Evolutionary conservation across 2,797 vertebrate species (phyloP).

Genomic region (Monodelphis domestica): DNA sequence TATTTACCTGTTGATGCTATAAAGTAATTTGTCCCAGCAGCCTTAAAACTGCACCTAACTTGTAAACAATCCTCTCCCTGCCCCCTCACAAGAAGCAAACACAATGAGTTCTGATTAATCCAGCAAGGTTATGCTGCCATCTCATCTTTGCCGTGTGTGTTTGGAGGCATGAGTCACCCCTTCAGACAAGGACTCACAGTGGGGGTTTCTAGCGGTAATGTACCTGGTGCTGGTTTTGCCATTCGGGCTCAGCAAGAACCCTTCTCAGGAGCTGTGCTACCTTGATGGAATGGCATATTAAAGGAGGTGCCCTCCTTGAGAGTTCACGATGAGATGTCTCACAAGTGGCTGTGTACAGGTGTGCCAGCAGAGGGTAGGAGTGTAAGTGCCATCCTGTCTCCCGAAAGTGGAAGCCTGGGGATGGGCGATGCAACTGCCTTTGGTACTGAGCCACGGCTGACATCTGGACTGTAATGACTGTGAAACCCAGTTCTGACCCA

Average conservation of each 20-base stretch:
- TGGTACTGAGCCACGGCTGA: background rate
- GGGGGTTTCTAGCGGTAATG: background rate
- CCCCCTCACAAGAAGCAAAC: conserved; percentile 54
- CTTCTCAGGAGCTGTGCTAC: background rate
- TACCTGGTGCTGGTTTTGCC: background rate
- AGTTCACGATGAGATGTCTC: background rate
- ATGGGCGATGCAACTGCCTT: background rate
- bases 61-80: conserved; percentile 12
- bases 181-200: conserved; percentile 14
- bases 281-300: background rate
- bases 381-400: background rate
- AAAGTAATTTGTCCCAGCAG: conserved; percentile 2
- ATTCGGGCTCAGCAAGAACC: background rate
- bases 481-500: background rate
- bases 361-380: background rate
- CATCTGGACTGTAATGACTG: background rate
- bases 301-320: background rate
- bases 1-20: background rate
- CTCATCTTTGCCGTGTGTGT: conserved; percentile 41
- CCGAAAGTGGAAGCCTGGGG: background rate
- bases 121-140: conserved; percentile 61
- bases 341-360: background rate
- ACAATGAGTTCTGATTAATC: conserved; percentile 70
- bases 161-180: conserved; percentile 61
- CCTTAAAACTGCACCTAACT: background rate